Evolutionary conservation across 2,797 vertebrate species (phyloP), one percentile per base, ranked within the genome.

Genomic region (Manis javanica): DNA sequence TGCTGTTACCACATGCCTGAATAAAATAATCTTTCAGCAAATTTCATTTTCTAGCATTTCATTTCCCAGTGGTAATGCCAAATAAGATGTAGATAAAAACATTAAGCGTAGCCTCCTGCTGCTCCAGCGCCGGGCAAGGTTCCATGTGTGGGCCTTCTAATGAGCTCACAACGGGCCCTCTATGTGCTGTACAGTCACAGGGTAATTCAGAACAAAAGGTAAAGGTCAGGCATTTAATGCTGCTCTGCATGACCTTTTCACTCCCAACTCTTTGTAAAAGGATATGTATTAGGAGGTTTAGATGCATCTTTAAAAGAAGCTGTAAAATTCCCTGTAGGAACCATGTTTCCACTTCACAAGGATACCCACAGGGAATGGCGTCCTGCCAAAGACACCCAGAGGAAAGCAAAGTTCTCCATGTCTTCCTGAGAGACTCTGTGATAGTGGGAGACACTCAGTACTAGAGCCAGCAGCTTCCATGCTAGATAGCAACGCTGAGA

Each of bases 171-270:
- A 88, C 68, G 84, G 97, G 71, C 57, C 74, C 0, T 55, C 86
- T 82, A 68, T 79, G 90, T 96, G 83, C 81, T 71, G 31, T 49
- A 89, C 69, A 95, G 83, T 92, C 93, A 82, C 37, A 55, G 53
- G 42, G 46, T 87, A 98, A 97, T 97, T 97, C 97, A 94, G 81
- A 98, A 69, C 49, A 96, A 46, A 91, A 94, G 72, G 91, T 74
- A 96, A 93, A 98, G 96, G 92, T 96, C 95, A 94, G 71, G 29
- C 18, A 87, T 79, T 96, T 98, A 95, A 68, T 87, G 87, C 26
- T 94, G 64, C 74, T 37, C 31, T 23, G 57, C 87, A 68, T 91
- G 96, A 97, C 96, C 96, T 98, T 98, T 97, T 96, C 96, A 97
- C 29, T 94, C 37, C 42, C 93, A 97, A 94, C 49, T 92, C 94